Evolutionary conservation across 1,140 invertebrate genomes (phyloP), one percentile per base, ranked within the genome.

Genomic region (Adoxophyes honmai): DNA sequence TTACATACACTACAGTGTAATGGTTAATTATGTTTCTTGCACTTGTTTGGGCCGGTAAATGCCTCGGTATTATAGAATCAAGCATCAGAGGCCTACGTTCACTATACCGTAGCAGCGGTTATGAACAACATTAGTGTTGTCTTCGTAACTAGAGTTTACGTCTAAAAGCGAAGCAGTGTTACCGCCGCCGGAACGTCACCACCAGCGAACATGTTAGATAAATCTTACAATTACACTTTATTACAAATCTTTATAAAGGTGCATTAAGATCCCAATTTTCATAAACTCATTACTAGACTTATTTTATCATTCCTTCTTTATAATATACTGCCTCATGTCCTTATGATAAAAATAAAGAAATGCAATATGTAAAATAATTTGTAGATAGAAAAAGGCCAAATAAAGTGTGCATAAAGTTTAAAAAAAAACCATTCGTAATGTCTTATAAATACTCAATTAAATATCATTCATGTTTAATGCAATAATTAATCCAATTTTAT

Each of bases 301-400:
- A 73, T 71, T 79, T 78, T 79, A 79, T 71, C 64, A 73, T 72
- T 80, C 71, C 73, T 75, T 66, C 57, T 77, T 81, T 80, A 75
- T 66, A 53, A 18, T 36, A 70, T 76, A 81, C 74, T 81, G 73
- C 79, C 67, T 82, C 72, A 73, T 75, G 70, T 77, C 68, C 58
- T 76, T 64, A 75, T 68, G 65, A 70, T 71, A 71, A 75, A 73
- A 57, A 63, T 48, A 55, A 58, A 55, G 28, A 68, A 80, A 83
- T 87, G 81, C 81, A 75, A 72, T 73, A 66, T 35, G 8, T 16
- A 81, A 72, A 78, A 73, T 75, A 75, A 81, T 62, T 44, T 68
- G 52, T 67, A 73, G 66, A 75, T 62, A 67, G 79, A 77, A 78
- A 72, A 69, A 77, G 73, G 77, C 73, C 62, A 83, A 82, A 72